A percentile compares a stretch with the other conserved stretches of the same genome.
Evolutionary conservation across 2,113 vertebrate species (phyloP).

Genomic region (Pomatorhinus ruficollis): DNA sequence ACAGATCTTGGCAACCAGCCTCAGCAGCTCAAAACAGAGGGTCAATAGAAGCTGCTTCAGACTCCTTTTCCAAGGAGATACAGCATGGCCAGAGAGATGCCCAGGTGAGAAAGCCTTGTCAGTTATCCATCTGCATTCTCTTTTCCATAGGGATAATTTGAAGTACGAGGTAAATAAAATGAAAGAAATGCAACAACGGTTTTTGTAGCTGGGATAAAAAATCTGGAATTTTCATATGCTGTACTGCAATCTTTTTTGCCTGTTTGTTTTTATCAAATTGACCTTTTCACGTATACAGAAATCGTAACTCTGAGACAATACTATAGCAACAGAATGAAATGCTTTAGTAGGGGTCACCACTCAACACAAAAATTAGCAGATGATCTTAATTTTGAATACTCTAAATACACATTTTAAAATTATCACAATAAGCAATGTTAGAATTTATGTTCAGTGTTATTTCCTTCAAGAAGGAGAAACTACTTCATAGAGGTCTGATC

Average conservation of each 20-base stretch:
- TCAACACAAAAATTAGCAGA: background rate
- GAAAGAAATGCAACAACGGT: background rate
- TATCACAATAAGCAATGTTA: background rate
- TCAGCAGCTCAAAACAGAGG: background rate
- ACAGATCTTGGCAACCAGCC: background rate
- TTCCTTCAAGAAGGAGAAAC: background rate
- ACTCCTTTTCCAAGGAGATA: background rate
- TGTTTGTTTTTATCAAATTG: background rate
- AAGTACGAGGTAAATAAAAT: background rate
- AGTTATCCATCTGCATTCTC: background rate
- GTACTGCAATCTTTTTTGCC: background rate
- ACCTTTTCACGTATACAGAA: background rate
- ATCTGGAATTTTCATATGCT: background rate
- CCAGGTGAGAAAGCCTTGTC: background rate
- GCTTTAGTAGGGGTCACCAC: background rate
- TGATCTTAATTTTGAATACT: background rate
- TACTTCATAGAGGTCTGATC: background rate
- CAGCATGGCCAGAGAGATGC: accelerated
- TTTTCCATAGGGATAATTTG: background rate
- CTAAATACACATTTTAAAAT: background rate
- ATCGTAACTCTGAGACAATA: background rate
- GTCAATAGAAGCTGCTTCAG: background rate
- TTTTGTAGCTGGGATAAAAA: background rate
- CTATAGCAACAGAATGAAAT: background rate
- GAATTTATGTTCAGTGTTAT: background rate